These are phyloP conservation scores for Parotia lawesii DNA, from an alignment of 2,113 vertebrate genomes.

Conservation along the genomic window DNA sequence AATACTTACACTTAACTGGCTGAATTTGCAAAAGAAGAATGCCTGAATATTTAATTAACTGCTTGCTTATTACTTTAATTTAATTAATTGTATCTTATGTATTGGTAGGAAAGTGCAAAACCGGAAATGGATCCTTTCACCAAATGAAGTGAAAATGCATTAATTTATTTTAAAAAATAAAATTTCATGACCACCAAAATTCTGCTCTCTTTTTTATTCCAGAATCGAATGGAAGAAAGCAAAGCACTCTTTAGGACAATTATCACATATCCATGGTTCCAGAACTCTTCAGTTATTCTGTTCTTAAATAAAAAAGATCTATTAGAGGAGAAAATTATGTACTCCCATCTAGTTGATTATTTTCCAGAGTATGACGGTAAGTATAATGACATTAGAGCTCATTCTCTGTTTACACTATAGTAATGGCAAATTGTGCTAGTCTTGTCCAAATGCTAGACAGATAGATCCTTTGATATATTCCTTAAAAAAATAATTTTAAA, in stretches of 20 bases:
- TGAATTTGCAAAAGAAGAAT: constrained; percentile 19
- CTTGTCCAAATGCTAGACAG: not conserved
- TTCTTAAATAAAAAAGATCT: constrained; percentile 98
- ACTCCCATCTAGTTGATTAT: constrained; percentile 93
- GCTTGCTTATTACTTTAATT: not conserved
- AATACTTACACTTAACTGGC: not conserved
- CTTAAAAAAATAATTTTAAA: not conserved
- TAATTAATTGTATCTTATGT: not conserved
- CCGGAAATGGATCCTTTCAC: not conserved
- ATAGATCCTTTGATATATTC: not conserved
- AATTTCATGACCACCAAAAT: not conserved
- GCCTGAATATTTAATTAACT: not conserved
- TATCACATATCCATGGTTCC: constrained; percentile 93
- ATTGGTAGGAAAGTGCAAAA: not conserved
- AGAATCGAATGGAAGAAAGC: constrained; percentile 96
- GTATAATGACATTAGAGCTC: constrained; percentile 14
- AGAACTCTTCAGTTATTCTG: constrained; percentile 92
- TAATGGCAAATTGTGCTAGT: not conserved
- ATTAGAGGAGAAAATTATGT: constrained; percentile 94
- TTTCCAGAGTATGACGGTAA: constrained; percentile 94
- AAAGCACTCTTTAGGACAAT: constrained; percentile 94
- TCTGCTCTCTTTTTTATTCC: not conserved
- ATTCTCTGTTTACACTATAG: not conserved
- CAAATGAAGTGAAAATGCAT: not conserved
- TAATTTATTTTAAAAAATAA: not conserved